Evolutionary conservation across 2,888 invertebrate species (phyloP).

Genomic region (Plagiodera versicolora): DNA sequence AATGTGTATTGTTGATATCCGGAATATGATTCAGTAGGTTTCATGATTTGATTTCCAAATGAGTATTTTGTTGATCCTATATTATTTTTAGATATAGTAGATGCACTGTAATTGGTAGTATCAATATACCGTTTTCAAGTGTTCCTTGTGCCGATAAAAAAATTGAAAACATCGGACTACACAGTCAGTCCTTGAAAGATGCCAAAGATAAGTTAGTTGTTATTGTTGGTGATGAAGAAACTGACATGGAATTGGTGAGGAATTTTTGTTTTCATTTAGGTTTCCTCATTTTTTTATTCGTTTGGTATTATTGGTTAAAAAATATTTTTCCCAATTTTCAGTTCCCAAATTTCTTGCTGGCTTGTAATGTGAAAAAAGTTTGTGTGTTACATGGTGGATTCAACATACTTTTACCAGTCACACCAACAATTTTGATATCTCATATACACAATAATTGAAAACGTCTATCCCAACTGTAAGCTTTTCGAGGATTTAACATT

Average conservation of each 20-base stretch:
- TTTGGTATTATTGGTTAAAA: too few species aligned
- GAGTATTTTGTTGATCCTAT: not conserved
- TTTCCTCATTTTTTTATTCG: not conserved
- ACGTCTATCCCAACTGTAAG: too few species aligned
- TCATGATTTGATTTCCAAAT: not conserved
- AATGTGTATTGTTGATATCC: conserved; percentile 69
- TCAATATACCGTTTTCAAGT: conserved; percentile 86
- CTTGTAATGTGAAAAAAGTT: conserved; percentile 75
- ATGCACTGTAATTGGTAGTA: conserved; percentile 77
- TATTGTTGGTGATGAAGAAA: conserved; percentile 77
- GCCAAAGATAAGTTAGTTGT: conserved; percentile 70
- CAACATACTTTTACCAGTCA: conserved; percentile 69
- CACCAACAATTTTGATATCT: conserved; percentile 60
- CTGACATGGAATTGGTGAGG: conserved; percentile 71
- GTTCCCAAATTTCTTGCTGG: conserved; percentile 86
- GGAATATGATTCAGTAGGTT: conserved; percentile 64
- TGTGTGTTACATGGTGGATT: conserved; percentile 89
- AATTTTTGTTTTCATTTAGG: conserved; percentile 5
- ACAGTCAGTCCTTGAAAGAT: conserved; percentile 63
- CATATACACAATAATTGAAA: conserved; percentile 17
- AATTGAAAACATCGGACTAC: conserved; percentile 69
- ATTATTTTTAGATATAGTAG: conserved; percentile 67
- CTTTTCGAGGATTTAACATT: too few species aligned
- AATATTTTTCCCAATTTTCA: too few species aligned
- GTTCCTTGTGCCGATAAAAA: conserved; percentile 72